Conservation (phyloP, 2,797 vertebrate species). For the Anniella stebbinsi region DNA sequence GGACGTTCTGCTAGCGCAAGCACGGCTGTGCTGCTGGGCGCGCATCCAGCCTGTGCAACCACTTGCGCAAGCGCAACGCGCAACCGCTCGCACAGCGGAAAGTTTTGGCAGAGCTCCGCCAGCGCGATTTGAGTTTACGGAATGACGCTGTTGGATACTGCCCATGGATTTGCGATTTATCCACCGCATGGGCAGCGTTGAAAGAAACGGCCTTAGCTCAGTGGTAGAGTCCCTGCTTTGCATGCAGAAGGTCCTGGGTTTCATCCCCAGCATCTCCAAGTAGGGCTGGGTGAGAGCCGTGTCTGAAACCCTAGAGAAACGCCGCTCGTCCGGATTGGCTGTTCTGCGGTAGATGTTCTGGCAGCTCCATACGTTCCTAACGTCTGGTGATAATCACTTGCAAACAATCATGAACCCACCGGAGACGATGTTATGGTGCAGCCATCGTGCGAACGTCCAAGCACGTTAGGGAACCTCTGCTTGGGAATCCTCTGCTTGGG, state of each 20-base stretch:
- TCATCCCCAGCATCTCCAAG: background rate
- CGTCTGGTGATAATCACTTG: background rate
- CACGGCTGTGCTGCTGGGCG: no score
- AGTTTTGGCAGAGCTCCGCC: no score
- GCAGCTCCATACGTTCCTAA: background rate
- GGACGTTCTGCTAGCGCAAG: no score
- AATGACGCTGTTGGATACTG: no score
- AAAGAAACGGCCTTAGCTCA: background rate
- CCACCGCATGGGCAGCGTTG: background rate
- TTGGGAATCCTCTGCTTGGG: background rate
- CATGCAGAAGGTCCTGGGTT: background rate
- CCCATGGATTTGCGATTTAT: background rate
- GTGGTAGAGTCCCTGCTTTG: no score
- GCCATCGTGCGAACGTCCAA: slow-evolving; percentile 33
- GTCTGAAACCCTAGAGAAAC: background rate
- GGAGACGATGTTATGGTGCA: background rate
- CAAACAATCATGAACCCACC: background rate
- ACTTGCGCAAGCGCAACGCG: no score
- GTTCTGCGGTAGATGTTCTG: no score
- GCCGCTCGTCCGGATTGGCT: accelerated
- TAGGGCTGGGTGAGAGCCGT: background rate
- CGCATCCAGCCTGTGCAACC: no score
- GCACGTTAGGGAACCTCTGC: background rate
- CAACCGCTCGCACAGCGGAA: no score
- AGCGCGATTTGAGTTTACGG: no score